Evolutionary conservation across 2,113 vertebrate genomes (phyloP), one percentile per base, ranked within the genome.

Genomic region (Tetraodon nigroviridis): DNA sequence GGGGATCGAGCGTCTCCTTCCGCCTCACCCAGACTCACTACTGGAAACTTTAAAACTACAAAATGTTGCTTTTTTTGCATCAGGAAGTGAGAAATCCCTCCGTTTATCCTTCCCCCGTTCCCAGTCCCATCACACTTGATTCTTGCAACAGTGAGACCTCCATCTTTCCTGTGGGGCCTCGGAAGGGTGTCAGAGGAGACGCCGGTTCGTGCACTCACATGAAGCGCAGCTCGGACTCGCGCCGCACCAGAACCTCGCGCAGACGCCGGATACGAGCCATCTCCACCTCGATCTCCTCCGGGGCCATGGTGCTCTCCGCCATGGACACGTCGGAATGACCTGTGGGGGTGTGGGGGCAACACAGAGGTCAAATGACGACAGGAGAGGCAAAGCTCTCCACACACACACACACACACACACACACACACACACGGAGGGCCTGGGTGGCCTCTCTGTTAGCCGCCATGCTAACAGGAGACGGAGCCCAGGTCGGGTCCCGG

Each of bases 211-310:
- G 5, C 40, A 92, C 97, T 97, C 87, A 98, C 97, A 99, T 99
- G 91, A 98, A 99, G 78, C 95, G 93, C 79, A 99, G 93, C 78
- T 99, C 97, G 0, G 97, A 99, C 87, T 99, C 96, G 54, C 96
- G 87, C 47, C 97, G 93, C 63, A 99, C 96, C 77, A 99, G 87
- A 57, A 98, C 95, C 88, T 99, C 97, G 52, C 95, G 91, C 66
- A 99, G 94, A 40, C 93, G 92, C 83, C 98, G 96, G 81, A 99
- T 98, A 62, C 96, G 94, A 46, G 90, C 87, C 97, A 99, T 98
- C 89, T 99, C 96, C 64, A 94, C 87, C 83, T 99, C 96, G 1
- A 99, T 95, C 89, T 98, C 96, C 46, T 97, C 96, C 0, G 95
- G 94, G 88, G 94, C 93, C 93, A 97, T 92, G 78, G 92, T 94